Evolutionary conservation across 2,888 invertebrate species (phyloP).

Genomic region (Saturnia pavonia): DNA sequence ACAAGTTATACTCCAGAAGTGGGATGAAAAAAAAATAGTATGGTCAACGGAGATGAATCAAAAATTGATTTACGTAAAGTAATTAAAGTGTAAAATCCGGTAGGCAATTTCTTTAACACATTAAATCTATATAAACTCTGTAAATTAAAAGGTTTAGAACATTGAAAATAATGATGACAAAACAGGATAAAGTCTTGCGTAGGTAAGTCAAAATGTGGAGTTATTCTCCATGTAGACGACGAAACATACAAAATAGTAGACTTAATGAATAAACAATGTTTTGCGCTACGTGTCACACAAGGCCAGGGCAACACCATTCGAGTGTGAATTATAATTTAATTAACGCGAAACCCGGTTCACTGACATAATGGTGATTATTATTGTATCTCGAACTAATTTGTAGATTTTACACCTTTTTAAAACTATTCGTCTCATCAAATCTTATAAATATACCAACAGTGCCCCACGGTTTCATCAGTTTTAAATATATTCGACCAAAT

Average conservation of each 20-base stretch:
- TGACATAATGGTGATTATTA: background rate
- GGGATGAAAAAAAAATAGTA: background rate
- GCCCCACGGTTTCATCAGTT: no score
- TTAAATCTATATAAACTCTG: no score
- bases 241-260: background rate
- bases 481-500: no score
- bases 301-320: conserved; percentile 2
- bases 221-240: background rate
- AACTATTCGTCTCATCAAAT: background rate
- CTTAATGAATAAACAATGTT: background rate
- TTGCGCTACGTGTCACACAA: background rate
- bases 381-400: background rate
- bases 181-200: background rate
- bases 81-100: no score
- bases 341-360: background rate
- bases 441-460: background rate
- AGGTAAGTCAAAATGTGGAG: background rate
- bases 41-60: no score
- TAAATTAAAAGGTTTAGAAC: no score
- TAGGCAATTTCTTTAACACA: no score
- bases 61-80: no score
- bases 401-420: background rate
- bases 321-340: conserved; percentile 4
- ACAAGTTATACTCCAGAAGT: background rate
- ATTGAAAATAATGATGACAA: no score